Conservation (phyloP, 2,888 invertebrate species). For the Cyaniris semiargus region DNA sequence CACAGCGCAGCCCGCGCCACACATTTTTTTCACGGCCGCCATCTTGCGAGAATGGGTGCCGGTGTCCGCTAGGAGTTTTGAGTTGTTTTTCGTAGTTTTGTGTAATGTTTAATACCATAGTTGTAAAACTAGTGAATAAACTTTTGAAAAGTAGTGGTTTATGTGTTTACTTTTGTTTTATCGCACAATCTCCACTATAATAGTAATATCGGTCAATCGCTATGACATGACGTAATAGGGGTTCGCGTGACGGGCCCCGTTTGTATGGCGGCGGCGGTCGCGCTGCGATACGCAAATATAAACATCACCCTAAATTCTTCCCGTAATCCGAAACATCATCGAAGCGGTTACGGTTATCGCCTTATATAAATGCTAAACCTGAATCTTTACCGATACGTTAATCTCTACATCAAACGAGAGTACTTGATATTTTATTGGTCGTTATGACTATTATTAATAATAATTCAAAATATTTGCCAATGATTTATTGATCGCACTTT, state of each 20-base stretch:
- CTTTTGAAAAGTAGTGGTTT: no score
- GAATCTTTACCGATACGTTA: not conserved
- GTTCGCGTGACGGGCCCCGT: conserved; percentile 62
- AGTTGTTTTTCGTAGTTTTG: no score
- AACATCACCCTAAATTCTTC: conserved; percentile 47
- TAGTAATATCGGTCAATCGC: conserved; percentile 33
- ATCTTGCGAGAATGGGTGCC: no score
- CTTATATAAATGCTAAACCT: not conserved
- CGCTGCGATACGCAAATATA: conserved; percentile 71
- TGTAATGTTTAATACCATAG: no score
- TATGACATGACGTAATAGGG: conserved; percentile 22
- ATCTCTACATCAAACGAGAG: not conserved
- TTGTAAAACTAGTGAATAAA: no score
- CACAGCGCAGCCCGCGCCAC: no score
- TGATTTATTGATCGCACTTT: no score
- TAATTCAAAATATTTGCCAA: not conserved
- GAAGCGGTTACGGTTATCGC: not conserved
- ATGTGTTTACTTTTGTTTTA: no score
- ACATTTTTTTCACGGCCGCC: no score
- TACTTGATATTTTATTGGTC: not conserved
- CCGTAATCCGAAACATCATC: conserved; percentile 46
- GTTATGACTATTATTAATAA: not conserved
- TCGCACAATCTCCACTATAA: no score
- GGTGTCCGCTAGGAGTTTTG: no score
- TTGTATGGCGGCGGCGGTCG: conserved; percentile 47